These are phyloP conservation scores for Oriolus oriolus DNA, from an alignment of 2,113 vertebrate genomes.

Conservation along the genomic window DNA sequence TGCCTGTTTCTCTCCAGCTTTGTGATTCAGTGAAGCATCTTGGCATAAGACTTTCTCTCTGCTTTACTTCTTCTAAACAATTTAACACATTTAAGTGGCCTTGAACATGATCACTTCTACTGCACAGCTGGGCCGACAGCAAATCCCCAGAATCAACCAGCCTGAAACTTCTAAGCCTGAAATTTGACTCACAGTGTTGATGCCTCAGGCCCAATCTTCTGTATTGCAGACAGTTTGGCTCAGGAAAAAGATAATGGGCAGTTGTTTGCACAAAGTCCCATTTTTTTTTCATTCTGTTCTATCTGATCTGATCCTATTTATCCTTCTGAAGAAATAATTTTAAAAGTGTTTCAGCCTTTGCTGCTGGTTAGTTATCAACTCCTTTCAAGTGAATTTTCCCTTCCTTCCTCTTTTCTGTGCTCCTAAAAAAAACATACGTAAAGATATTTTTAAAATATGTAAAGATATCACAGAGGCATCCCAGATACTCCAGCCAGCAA, in stretches of 20 bases:
- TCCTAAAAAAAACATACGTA: not conserved
- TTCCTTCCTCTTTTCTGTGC: not conserved
- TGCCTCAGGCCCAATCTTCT: not conserved
- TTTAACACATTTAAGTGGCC: not conserved
- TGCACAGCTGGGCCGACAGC: not conserved
- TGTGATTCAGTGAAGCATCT: not conserved
- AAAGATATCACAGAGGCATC: not conserved
- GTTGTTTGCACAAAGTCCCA: not conserved
- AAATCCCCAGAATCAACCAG: constrained; percentile 10
- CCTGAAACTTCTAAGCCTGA: not conserved
- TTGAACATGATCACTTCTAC: not conserved
- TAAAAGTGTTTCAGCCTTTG: not conserved
- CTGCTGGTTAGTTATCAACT: not conserved
- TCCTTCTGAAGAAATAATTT: not conserved
- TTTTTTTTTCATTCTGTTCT: not conserved
- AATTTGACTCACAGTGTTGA: not conserved
- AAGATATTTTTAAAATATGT: not conserved
- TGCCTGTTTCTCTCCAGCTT: not conserved
- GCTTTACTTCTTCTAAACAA: not conserved
- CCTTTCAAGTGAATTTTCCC: not conserved
- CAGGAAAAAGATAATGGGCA: not conserved
- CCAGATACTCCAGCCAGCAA: not conserved
- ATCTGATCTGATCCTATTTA: not conserved
- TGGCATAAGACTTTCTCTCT: not conserved
- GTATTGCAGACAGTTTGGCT: not conserved